phyloP scores from a whole-genome alignment of 2,888 invertebrate species.

The Hemithea aestivaria region DNA sequence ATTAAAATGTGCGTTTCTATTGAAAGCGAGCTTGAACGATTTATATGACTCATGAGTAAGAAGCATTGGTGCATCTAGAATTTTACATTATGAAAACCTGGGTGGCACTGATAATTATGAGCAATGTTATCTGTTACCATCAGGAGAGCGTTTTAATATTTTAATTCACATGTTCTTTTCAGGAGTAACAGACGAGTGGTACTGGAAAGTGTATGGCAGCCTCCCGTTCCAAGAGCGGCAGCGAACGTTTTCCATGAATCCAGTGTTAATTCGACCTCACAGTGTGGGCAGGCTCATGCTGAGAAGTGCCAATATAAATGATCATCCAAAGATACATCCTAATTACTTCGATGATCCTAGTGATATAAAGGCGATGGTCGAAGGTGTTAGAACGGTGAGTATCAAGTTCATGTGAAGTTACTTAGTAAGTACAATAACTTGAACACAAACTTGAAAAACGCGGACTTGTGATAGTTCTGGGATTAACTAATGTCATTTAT shows the following conservation, averaged over 20 bases:
- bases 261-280: constrained; percentile 85
- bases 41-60: too few species aligned
- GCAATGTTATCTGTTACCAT: too few species aligned
- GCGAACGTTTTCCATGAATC: constrained; percentile 84
- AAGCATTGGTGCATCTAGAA: too few species aligned
- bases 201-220: constrained; percentile 73
- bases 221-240: constrained; percentile 55
- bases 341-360: constrained; percentile 88
- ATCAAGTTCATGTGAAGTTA: background rate
- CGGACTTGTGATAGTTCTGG: too few species aligned
- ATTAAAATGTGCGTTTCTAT: too few species aligned
- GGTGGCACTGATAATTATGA: too few species aligned
- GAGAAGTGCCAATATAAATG: constrained; percentile 84
- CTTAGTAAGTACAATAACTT: background rate
- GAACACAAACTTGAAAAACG: too few species aligned
- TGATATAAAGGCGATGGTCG: constrained; percentile 86
- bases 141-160: too few species aligned
- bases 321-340: constrained; percentile 87
- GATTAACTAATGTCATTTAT: too few species aligned
- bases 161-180: too few species aligned
- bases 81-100: too few species aligned
- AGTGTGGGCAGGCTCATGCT: constrained; percentile 86
- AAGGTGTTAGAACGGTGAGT: constrained; percentile 85
- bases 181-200: constrained; percentile 81
- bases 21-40: too few species aligned